Base-by-base conservation (phyloP, 2,888 invertebrate genomes). In the Venusia cambrica region DNA sequence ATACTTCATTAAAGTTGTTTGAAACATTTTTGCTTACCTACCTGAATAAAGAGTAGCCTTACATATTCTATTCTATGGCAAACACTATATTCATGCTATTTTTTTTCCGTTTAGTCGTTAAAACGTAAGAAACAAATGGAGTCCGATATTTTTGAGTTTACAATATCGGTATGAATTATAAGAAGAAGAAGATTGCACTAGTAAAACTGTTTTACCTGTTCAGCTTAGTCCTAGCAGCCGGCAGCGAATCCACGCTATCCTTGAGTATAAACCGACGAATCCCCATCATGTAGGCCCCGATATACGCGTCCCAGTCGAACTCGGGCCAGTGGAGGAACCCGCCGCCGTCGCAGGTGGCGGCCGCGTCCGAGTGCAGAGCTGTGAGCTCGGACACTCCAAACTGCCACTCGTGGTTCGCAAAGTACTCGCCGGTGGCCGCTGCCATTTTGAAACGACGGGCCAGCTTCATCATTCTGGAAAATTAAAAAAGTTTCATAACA, bases 351-450 rank as follows among this genome's bases (percentile, higher is more conserved):
- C 79, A 80, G 0, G 88, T 74, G 0, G 57, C 58, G 11, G 73
- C 75, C 0, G 90, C 88, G 20, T 90, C 89, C 4, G 81, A 69
- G 16, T 84, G 78, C 3, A 94, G 78, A 5, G 89, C 87, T 1
- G 79, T 75, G 37, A 93, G 87, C 47, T 94, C 93, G 0, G 88
- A 72, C 1, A 90, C 89, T 5, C 91, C 89, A 57, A 96, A 96
- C 29, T 90, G 88, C 96, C 96, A 98, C 52, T 97, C 93, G 66
- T 94, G 90, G 10, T 92, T 89, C 0, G 96, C 93, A 66, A 97
- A 97, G 67, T 94, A 97, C 62, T 94, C 92, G 0, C 97, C 93
- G 0, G 92, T 92, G 7, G 91, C 89, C 0, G 94, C 91, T 0
- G 95, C 93, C 61, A 91, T 89, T 55, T 94, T 92, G 68, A 96